Conservation (phyloP, 2,797 vertebrate genomes). For the Megalops cyprinoides region DNA sequence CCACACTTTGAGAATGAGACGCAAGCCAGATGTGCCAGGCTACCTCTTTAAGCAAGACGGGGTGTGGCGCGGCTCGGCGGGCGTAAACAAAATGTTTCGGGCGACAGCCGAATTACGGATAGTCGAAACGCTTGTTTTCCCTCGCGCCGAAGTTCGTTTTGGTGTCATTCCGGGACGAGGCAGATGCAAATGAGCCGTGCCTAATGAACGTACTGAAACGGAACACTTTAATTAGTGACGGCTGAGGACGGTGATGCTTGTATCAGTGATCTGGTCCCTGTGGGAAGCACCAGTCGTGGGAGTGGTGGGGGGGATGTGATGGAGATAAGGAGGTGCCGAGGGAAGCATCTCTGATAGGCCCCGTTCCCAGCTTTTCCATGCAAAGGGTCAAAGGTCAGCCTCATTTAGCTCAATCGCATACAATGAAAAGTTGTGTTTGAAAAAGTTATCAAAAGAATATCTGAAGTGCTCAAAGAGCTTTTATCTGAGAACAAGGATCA, state of each 20-base stretch:
- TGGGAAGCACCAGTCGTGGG: not conserved
- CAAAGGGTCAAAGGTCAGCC: not conserved
- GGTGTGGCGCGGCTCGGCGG: too few relatives aligned
- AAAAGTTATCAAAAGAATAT: not conserved
- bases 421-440: not conserved
- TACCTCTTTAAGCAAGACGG: too few relatives aligned
- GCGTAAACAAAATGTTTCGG: not conserved
- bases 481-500: too few relatives aligned
- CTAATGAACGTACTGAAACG: not conserved
- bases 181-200: not conserved
- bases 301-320: not conserved
- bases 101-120: not conserved
- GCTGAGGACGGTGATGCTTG: not conserved
- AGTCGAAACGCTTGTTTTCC: not conserved
- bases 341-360: too few relatives aligned
- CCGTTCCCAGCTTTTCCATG: not conserved
- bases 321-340: too few relatives aligned
- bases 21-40: not conserved
- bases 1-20: not conserved
- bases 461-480: too few relatives aligned
- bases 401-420: not conserved
- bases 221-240: not conserved
- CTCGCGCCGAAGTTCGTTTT: not conserved
- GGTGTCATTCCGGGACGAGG: conserved; percentile 1
- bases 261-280: not conserved